Conservation (phyloP, 2,888 invertebrate species). For the Trachelus troglodyta region DNA sequence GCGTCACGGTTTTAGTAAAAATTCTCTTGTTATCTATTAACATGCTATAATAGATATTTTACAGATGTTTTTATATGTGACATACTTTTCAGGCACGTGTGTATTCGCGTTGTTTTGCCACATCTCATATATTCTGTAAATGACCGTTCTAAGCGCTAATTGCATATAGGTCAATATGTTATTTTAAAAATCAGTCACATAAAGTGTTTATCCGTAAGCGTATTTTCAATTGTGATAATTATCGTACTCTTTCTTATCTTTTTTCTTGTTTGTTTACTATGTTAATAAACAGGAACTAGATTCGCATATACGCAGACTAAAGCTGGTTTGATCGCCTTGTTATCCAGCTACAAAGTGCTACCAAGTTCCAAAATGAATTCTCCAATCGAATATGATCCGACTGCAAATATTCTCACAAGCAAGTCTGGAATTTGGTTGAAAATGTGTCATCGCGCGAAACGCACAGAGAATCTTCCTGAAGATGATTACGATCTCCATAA, state of each 20-base stretch:
- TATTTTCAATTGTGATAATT: too few relatives aligned
- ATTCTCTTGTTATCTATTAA: too few relatives aligned
- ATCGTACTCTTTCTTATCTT: not conserved
- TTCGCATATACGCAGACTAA: constrained; percentile 56
- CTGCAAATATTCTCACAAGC: constrained; percentile 35
- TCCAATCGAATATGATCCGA: constrained; percentile 37
- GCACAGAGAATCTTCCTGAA: not conserved
- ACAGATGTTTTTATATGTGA: too few relatives aligned
- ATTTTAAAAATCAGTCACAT: not conserved
- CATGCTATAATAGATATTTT: too few relatives aligned
- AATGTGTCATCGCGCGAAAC: constrained; percentile 26
- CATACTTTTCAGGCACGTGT: too few relatives aligned
- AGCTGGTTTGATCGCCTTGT: constrained; percentile 48
- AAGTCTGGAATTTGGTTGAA: constrained; percentile 45
- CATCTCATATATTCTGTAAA: not conserved
- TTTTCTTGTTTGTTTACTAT: not conserved
- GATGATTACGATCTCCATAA: not conserved
- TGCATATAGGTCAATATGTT: not conserved
- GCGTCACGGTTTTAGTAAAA: too few relatives aligned
- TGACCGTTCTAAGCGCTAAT: too few relatives aligned
- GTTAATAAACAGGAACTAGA: constrained; percentile 45
- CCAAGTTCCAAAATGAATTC: constrained; percentile 33
- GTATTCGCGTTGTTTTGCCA: not conserved
- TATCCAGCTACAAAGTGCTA: constrained; percentile 46
- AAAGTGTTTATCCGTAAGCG: too few relatives aligned